A percentile compares a stretch with the other conserved stretches of the same genome.
Conservation (phyloP, 2,888 invertebrate genomes). For the Strigamia transsilvanica region DNA sequence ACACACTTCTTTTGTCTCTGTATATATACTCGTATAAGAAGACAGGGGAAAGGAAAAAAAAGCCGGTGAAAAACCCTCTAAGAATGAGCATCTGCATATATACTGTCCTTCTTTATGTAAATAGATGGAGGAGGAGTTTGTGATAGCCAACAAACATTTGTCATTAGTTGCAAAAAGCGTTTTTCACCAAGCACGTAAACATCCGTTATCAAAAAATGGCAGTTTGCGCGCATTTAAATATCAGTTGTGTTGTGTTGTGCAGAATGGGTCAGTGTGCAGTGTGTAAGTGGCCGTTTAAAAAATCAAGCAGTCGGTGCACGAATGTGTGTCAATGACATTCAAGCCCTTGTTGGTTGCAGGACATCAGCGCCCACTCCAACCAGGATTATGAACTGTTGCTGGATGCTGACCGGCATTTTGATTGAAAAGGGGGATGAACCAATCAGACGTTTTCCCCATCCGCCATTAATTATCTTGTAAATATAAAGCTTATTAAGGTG, state of each 20-base stretch:
- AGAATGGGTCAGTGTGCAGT: background rate
- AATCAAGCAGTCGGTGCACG: conserved; percentile 7
- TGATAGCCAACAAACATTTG: conserved; percentile 5
- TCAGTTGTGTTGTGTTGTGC: background rate
- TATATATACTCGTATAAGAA: background rate
- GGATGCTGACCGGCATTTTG: background rate
- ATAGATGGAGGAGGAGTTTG: conserved; percentile 17
- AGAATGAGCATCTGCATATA: background rate
- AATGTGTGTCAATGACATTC: conserved; percentile 28
- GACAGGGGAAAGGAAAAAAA: background rate
- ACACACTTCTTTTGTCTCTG: conserved; percentile 1
- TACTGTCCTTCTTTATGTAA: conserved; percentile 29
- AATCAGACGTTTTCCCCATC: background rate
- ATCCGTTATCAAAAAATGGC: background rate
- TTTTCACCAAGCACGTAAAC: background rate
- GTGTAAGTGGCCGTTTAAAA: background rate
- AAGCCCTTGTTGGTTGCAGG: conserved; percentile 12
- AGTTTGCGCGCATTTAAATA: background rate
- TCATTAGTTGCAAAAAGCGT: background rate
- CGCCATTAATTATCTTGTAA: background rate
- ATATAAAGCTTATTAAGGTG: background rate
- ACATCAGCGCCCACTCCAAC: background rate
- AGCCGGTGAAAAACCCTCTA: too few species aligned
- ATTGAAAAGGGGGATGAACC: conserved; percentile 17
- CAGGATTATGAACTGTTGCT: background rate